Evolutionary conservation across 2,888 invertebrate species (phyloP).

Genomic region (Drosophila multiciliata): DNA sequence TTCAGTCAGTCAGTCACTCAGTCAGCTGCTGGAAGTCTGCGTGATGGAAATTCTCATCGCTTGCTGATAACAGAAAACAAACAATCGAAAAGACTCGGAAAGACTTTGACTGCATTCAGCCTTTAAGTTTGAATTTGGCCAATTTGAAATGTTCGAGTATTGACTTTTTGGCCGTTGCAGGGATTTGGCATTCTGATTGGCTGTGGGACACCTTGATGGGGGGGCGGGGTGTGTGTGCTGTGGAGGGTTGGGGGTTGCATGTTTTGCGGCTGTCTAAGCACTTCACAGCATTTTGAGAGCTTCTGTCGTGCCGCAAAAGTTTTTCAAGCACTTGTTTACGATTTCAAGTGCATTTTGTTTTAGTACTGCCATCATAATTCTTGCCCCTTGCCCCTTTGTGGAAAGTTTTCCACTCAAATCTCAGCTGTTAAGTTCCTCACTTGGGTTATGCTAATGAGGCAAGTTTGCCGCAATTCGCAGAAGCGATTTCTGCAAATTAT

Average conservation of each 20-base stretch:
- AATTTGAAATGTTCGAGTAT: constrained; percentile 9
- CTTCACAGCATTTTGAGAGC: constrained; percentile 49
- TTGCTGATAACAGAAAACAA: background rate
- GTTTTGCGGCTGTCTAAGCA: constrained; percentile 17
- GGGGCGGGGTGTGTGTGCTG: background rate
- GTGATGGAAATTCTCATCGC: constrained; percentile 45
- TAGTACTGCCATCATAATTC: constrained; percentile 67
- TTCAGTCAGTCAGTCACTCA: constrained; percentile 24
- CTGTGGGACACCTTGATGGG: constrained; percentile 19
- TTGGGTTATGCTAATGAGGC: constrained; percentile 74
- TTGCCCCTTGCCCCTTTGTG: constrained; percentile 6
- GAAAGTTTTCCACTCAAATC: constrained; percentile 77
- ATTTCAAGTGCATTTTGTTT: constrained; percentile 71
- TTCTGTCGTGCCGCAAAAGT: constrained; percentile 62
- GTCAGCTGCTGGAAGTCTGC: constrained; percentile 44
- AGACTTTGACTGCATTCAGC: constrained; percentile 2
- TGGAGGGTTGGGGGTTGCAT: constrained; percentile 6
- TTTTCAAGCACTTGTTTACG: constrained; percentile 74
- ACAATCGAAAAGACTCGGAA: background rate
- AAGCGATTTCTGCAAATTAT: constrained; percentile 43
- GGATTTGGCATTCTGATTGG: constrained; percentile 54
- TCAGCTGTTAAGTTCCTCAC: constrained; percentile 65
- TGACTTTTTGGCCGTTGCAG: constrained; percentile 4
- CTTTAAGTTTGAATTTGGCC: constrained; percentile 40
- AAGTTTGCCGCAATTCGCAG: constrained; percentile 54